These are phyloP conservation scores for Xestia xanthographa DNA, from an alignment of 2,888 invertebrate species.

Conservation along the genomic window DNA sequence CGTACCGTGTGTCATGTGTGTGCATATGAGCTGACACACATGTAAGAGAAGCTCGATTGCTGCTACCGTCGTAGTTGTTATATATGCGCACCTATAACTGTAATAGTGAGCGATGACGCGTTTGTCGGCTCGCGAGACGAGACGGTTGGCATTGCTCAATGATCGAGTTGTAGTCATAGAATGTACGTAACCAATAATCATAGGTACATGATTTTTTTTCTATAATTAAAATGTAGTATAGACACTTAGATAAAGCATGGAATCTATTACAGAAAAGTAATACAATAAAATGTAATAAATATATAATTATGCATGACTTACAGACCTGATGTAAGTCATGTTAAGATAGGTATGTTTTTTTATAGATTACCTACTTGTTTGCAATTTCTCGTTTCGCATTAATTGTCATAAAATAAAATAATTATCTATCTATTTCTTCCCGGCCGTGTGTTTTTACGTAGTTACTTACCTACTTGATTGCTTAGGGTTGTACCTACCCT, in stretches of 20 bases:
- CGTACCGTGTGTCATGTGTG: slow-evolving; percentile 73
- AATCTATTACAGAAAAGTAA: neutral
- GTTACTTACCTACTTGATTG: neutral
- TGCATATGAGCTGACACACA: slow-evolving; percentile 83
- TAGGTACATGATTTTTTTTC: slow-evolving; percentile 36
- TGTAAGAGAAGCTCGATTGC: slow-evolving; percentile 84
- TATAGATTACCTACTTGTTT: neutral
- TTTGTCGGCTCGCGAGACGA: slow-evolving; percentile 89
- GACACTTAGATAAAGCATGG: neutral
- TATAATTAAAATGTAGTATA: neutral
- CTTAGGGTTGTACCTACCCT: neutral
- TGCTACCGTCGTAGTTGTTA: slow-evolving; percentile 84
- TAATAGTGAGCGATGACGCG: slow-evolving; percentile 89
- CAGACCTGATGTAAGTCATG: neutral
- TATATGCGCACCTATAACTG: slow-evolving; percentile 89
- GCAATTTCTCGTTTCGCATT: neutral
- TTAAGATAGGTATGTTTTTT: neutral
- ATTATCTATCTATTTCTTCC: neutral
- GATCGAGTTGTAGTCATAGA: slow-evolving; percentile 88
- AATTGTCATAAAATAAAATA: neutral
- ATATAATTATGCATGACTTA: neutral
- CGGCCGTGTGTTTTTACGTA: too few species aligned
- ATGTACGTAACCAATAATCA: slow-evolving; percentile 81
- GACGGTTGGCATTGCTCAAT: slow-evolving; percentile 90
- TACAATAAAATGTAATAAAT: neutral